Evolutionary conservation across 2,888 invertebrate species (phyloP), one percentile per base, ranked within the genome.

Genomic region (Deilephila elpenor): DNA sequence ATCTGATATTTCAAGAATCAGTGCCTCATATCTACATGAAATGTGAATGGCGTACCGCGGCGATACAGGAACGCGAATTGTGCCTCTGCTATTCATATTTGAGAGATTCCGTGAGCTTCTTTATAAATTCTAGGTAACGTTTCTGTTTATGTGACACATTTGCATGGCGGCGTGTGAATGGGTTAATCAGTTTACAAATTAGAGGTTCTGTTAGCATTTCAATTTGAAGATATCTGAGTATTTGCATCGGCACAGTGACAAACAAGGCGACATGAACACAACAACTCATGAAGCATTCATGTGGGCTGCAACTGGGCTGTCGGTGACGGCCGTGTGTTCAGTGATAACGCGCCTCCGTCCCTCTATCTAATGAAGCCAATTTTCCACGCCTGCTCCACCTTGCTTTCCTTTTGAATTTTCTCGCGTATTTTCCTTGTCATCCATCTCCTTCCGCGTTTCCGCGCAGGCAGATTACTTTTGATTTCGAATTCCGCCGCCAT

Each of bases 291-390:
- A 67, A 67, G 51, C 44, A 67, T 67, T 67, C 34, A 56, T 71
- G 32, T 19, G n/a, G 8, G 32, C 29, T 34, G 59, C 56, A 32
- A 34, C 1, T 71, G 64, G 32, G 71, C 75, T 78, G 79, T 77
- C 76, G 80, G 73, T 44, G 71, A 20, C 71, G 62, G 71, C 88
- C 78, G 88, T 90, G 85, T 87, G 88, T 90, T 81, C 80, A 79
- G 75, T 81, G 84, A 83, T 83, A 84, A 81, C 83, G 82, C 83
- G 79, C 86, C 84, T 84, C 84, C 75, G 80, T 79, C 84, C 88
- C 88, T 89, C 88, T 89, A 89, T 90, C 91, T 94, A 94, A 94
- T 94, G 94, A 94, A 94, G 93, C 92, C 93, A 94, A 94, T 93
- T 93, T 94, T 91, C 90, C 84, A 82, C 86, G 88, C 87, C 86